A percentile compares a stretch with the other conserved stretches of the same genome.
Evolutionary conservation across 1,140 invertebrate species (phyloP).

Genomic region (Acromyrmex echinatior): DNA sequence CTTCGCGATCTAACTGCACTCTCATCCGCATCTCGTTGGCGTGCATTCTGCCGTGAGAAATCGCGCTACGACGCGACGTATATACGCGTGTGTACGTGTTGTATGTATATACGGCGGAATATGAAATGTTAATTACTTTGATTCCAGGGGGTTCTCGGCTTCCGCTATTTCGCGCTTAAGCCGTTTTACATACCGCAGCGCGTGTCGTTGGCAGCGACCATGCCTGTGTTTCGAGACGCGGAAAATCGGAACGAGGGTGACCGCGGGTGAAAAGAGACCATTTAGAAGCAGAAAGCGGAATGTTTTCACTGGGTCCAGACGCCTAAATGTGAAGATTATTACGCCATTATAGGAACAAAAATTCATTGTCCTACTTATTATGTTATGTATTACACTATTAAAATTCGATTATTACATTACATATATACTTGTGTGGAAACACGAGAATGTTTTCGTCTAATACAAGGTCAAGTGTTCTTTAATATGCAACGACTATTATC

Average conservation of each 20-base stretch:
- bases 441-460: background rate
- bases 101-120: background rate
- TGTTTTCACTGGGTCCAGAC: slow-evolving; percentile 2
- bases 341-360: slow-evolving; percentile 6
- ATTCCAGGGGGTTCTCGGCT: slow-evolving; percentile 54
- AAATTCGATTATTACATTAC: slow-evolving; percentile 1
- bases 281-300: background rate
- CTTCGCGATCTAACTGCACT: slow-evolving; percentile 35
- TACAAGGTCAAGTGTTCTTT: background rate
- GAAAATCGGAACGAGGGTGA: slow-evolving; percentile 14
- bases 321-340: background rate
- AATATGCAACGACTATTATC: background rate
- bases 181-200: slow-evolving; percentile 45
- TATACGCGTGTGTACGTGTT: background rate
- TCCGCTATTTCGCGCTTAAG: slow-evolving; percentile 66
- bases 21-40: background rate
- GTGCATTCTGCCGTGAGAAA: slow-evolving; percentile 34
- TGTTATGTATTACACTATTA: background rate
- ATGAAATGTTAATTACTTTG: slow-evolving; percentile 72
- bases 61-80: background rate
- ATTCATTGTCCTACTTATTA: background rate
- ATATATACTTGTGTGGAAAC: background rate
- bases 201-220: slow-evolving; percentile 40
- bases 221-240: slow-evolving; percentile 44
- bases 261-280: slow-evolving; percentile 12